Evolutionary conservation across 2,113 vertebrate genomes (phyloP), one percentile per base, ranked within the genome.

Genomic region (Cromileptes altivelis): DNA sequence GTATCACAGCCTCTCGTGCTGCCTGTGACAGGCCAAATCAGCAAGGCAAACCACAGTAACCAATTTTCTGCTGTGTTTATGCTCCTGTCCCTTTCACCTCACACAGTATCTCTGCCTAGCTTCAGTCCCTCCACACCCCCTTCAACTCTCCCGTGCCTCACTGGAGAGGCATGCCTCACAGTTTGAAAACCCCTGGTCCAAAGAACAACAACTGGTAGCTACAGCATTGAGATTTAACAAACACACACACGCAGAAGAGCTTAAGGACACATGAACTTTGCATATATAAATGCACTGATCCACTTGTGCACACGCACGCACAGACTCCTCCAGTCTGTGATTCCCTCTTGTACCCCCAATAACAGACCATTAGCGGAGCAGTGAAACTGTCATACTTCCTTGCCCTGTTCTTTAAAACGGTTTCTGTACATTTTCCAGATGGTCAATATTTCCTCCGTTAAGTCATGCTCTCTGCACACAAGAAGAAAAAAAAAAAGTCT

Each of bases 401-500:
- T 56, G 45, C 61, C 21, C 55, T 13, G 52, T 60, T 82, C 82
- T 86, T 85, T 84, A 71, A 84, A 90, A 88, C 11, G 8, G 15
- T 85, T 87, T 70, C 86, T 84, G 75, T 83, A 42, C 82, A 89
- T 93, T 93, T 92, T 94, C 92, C 92, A 92, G 82, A 87, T 63
- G 63, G 82, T 93, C 86, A 90, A 75, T 88, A 87, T 93, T 93
- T 90, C 88, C 92, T 78, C 62, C 78, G 70, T 85, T 85, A 85
- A 86, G 85, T 88, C 50, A 62, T 71, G 74, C 72, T 78, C 84
- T 77, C 65, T 30, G 40, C 71, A 75, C 70, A 67, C 11, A 53
- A 6, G 57, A 2, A 45, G 65, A 13, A 19, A 64, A 64, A 71
- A 75, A 77, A 74, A 76, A 58, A 10, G 27, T 77, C 84, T 85